phyloP scores from a whole-genome alignment of 1,140 invertebrate genomes.

The Orchesella cincta region DNA sequence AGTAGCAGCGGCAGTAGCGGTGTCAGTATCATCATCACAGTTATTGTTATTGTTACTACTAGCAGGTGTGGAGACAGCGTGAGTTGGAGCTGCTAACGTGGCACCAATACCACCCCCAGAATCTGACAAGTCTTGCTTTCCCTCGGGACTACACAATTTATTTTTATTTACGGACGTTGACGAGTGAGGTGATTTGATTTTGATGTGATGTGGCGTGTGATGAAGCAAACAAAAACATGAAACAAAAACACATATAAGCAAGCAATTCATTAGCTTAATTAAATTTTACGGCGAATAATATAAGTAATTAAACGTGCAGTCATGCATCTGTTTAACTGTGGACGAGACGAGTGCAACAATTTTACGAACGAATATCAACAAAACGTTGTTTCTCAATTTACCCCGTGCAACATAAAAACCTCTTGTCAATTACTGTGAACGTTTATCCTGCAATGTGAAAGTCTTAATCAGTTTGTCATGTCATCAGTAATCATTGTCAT shows the following conservation, averaged over 20 bases:
- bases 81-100: background rate
- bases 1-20: background rate
- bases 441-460: background rate
- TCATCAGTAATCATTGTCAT: no score
- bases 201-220: background rate
- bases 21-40: background rate
- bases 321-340: no score
- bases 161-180: no score
- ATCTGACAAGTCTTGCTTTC: constrained; percentile 42
- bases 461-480: no score
- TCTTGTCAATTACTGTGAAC: no score
- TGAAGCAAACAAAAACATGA: constrained; percentile 18
- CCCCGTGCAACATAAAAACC: no score
- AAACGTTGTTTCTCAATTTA: no score
- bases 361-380: no score
- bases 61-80: background rate
- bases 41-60: constrained; percentile 37
- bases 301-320: no score
- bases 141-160: constrained; percentile 49
- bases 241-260: constrained; percentile 22
- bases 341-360: no score
- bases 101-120: constrained; percentile 21
- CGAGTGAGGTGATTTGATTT: background rate
- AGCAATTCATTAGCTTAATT: background rate
- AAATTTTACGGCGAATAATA: no score